Conservation (phyloP, 1,140 invertebrate species). For the Episyrphus balteatus region DNA sequence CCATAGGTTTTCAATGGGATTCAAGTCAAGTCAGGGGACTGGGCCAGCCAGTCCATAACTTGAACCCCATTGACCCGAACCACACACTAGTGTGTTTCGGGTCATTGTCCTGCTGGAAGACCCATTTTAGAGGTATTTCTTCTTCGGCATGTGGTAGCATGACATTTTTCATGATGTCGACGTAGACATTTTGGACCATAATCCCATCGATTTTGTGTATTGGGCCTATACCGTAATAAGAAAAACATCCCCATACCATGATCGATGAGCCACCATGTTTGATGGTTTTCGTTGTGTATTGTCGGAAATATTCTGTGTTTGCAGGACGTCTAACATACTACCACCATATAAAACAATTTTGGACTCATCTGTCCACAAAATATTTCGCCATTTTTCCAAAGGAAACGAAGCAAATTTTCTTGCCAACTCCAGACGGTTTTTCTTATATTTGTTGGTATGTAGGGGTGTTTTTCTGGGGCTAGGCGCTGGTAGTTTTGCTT, state of each 20-base stretch:
- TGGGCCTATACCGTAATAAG: conserved; percentile 9
- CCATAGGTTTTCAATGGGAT: conserved; percentile 29
- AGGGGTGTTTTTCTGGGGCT: too few relatives aligned
- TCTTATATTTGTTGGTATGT: too few relatives aligned
- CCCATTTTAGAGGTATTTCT: conserved; percentile 16
- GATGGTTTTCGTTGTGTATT: conserved; percentile 13
- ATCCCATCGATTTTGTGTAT: conserved; percentile 10
- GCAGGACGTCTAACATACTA: conserved; percentile 8
- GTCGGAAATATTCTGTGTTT: conserved; percentile 7
- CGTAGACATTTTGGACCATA: conserved; percentile 11
- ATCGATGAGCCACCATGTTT: conserved; percentile 16
- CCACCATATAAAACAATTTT: conserved; percentile 8
- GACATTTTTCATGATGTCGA: conserved; percentile 12
- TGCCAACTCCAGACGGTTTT: conserved; percentile 1
- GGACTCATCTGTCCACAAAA: conserved; percentile 5
- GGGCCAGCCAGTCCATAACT: too few relatives aligned
- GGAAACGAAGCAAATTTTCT: conserved; percentile 1
- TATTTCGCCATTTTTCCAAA: conserved; percentile 7
- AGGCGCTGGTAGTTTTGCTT: too few relatives aligned
- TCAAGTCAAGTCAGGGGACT: conserved; percentile 26
- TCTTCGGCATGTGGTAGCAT: conserved; percentile 14
- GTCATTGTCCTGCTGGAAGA: too few relatives aligned
- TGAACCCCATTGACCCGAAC: conserved; percentile 10
- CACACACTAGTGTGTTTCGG: conserved; percentile 18
- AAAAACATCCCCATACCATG: conserved; percentile 19